Evolutionary conservation across 2,888 invertebrate genomes (phyloP).

Genomic region (Tetragonisca angustula): DNA sequence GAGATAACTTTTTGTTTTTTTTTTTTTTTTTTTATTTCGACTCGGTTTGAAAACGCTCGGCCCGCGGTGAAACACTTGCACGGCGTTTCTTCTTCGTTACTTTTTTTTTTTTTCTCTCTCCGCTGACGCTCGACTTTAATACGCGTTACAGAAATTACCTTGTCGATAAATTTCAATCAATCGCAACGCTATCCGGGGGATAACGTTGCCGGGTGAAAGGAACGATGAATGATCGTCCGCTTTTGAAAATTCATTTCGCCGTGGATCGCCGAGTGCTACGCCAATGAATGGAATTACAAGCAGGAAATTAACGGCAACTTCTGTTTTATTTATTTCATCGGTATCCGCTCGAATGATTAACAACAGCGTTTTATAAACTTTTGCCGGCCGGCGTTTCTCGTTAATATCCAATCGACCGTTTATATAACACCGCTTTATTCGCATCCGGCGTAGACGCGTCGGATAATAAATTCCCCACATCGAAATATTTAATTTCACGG

Average conservation of each 20-base stretch:
- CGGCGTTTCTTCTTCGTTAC: too few species aligned
- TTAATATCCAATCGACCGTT: slow-evolving; percentile 47
- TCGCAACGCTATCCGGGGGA: not conserved
- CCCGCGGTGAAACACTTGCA: too few species aligned
- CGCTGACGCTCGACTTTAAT: too few species aligned
- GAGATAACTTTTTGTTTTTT: too few species aligned
- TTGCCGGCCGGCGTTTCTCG: slow-evolving; percentile 10
- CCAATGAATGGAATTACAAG: slow-evolving; percentile 7
- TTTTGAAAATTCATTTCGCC: not conserved
- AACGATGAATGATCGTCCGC: not conserved
- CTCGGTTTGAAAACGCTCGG: too few species aligned
- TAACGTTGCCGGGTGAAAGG: not conserved
- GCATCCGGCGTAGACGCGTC: not conserved
- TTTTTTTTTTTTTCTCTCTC: too few species aligned
- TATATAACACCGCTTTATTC: slow-evolving; percentile 26
- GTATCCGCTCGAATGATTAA: slow-evolving; percentile 3
- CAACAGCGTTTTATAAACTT: not conserved
- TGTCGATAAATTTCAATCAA: not conserved
- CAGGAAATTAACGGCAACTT: slow-evolving; percentile 44
- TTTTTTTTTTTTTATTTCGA: too few species aligned
- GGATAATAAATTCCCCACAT: slow-evolving; percentile 12
- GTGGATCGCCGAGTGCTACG: not conserved
- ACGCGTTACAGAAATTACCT: too few species aligned
- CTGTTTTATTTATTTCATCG: slow-evolving; percentile 22
- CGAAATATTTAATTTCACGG: slow-evolving; percentile 42